These are phyloP conservation scores for Istiophorus platypterus DNA, from an alignment of 2,113 vertebrate genomes.

Conservation along the genomic window DNA sequence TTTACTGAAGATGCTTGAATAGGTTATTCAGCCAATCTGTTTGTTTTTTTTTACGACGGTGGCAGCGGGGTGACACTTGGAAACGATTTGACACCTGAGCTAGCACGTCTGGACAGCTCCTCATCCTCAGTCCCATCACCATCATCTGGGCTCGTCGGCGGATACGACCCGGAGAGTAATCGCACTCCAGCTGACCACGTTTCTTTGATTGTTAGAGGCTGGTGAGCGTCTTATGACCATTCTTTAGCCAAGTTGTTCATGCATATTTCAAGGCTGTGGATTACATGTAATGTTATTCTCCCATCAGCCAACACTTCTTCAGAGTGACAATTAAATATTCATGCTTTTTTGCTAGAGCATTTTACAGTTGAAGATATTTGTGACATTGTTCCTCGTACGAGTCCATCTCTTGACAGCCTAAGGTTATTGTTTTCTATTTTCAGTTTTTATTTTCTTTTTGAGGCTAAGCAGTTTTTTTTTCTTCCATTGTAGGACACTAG, in stretches of 20 bases:
- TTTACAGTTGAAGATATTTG: constrained; percentile 1
- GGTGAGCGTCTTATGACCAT: constrained; percentile 3
- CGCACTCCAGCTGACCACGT: background rate
- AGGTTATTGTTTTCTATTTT: background rate
- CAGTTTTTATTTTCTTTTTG: too few species aligned
- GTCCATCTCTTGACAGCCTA: background rate
- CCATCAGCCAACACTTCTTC: constrained; percentile 43
- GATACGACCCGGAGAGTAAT: background rate
- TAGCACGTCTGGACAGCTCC: background rate
- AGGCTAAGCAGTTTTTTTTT: constrained; percentile 2
- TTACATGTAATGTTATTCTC: constrained; percentile 57
- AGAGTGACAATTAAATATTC: constrained; percentile 65
- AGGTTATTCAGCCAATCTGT: background rate
- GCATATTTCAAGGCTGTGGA: constrained; percentile 70
- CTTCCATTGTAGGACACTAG: constrained; percentile 26
- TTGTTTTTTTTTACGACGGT: constrained; percentile 6
- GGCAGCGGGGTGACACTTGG: background rate
- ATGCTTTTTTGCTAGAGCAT: constrained; percentile 49
- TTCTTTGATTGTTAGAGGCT: background rate
- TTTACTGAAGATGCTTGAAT: background rate
- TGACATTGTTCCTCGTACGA: background rate
- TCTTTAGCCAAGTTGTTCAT: constrained; percentile 53
- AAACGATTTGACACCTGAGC: constrained; percentile 17
- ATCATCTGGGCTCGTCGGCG: background rate
- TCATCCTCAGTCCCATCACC: background rate